Evolutionary conservation across 2,888 invertebrate species (phyloP).

Genomic region (Rhagophthalmus giganteus): DNA sequence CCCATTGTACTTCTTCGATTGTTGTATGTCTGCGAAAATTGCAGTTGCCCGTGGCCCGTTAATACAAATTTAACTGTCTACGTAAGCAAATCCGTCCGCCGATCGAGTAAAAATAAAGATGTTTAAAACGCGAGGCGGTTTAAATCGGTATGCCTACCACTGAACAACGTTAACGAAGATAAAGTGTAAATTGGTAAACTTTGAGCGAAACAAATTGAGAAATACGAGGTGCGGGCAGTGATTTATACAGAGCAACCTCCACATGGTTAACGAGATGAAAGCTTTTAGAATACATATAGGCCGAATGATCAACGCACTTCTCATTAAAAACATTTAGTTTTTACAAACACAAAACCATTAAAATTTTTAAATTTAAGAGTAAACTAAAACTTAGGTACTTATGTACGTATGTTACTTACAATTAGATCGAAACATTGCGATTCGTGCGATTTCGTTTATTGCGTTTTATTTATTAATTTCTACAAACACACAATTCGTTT

Average conservation of each 20-base stretch:
- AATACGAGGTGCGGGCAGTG: slow-evolving; percentile 44
- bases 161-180: slow-evolving; percentile 43
- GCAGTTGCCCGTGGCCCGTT: slow-evolving; percentile 2
- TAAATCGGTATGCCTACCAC: too few species aligned
- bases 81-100: too few species aligned
- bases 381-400: too few species aligned
- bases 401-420: too few species aligned
- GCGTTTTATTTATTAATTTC: too few species aligned
- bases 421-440: too few species aligned
- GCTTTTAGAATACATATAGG: slow-evolving; percentile 7
- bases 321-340: too few species aligned
- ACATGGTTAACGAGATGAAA: slow-evolving; percentile 33
- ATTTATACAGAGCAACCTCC: slow-evolving; percentile 38
- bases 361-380: neutral
- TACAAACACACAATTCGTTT: too few species aligned
- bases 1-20: slow-evolving; percentile 36
- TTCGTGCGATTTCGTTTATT: too few species aligned
- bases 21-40: slow-evolving; percentile 17
- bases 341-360: neutral
- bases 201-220: slow-evolving; percentile 46
- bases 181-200: slow-evolving; percentile 46
- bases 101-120: too few species aligned
- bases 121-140: too few species aligned
- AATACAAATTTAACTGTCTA: neutral
- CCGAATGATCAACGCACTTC: too few species aligned